Evolutionary conservation across 2,797 vertebrate genomes (phyloP).

Genomic region (Botia almorhae): DNA sequence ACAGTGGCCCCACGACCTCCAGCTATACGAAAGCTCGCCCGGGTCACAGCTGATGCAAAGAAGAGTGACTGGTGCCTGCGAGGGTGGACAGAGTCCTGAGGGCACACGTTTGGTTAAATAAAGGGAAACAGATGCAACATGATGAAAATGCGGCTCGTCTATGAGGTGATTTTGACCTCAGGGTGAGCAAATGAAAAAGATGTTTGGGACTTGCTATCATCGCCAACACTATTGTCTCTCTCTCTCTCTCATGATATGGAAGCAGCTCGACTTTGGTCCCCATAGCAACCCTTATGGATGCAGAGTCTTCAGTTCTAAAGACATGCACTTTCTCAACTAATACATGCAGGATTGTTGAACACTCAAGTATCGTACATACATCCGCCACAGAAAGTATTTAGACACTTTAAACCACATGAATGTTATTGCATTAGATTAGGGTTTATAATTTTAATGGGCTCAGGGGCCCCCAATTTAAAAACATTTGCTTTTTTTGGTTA

Average conservation of each 20-base stretch:
- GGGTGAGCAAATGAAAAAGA: conserved; percentile 44
- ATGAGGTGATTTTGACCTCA: conserved; percentile 32
- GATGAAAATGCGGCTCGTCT: conserved; percentile 38
- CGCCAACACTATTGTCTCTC: conserved; percentile 25
- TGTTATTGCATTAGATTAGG: too few relatives aligned
- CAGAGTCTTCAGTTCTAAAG: conserved; percentile 24
- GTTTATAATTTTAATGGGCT: too few relatives aligned
- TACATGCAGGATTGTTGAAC: background rate
- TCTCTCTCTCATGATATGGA: conserved; percentile 14
- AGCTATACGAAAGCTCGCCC: conserved; percentile 12
- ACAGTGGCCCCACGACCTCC: conserved; percentile 17
- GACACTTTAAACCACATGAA: background rate
- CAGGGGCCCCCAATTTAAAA: too few relatives aligned
- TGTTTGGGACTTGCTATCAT: conserved; percentile 32
- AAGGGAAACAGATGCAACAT: conserved; percentile 25
- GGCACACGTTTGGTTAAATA: conserved; percentile 38
- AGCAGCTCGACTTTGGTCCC: conserved; percentile 50
- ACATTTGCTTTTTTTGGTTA: background rate
- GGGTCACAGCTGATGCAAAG: conserved; percentile 42
- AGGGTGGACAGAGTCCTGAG: conserved; percentile 2
- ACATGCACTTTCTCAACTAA: conserved; percentile 1
- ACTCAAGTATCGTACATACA: background rate
- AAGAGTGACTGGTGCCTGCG: conserved; percentile 34
- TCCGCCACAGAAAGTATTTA: background rate
- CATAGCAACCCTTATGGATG: conserved; percentile 56